These are phyloP conservation scores for Motacilla alba DNA, from an alignment of 2,113 vertebrate genomes.

Conservation along the genomic window DNA sequence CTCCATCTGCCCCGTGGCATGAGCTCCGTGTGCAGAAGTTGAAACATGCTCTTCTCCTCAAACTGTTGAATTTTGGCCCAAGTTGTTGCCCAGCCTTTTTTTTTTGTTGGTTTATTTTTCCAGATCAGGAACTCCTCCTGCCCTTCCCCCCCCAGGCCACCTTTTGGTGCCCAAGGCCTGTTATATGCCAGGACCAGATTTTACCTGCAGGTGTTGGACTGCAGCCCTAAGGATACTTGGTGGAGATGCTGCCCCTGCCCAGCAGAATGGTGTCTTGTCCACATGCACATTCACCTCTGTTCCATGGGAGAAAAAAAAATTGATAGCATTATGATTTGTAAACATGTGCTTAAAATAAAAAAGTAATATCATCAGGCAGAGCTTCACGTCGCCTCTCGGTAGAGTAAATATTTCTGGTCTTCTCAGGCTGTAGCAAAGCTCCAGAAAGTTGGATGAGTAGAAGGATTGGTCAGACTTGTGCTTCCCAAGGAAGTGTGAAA, in stretches of 20 bases:
- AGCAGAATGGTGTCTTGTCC: neutral
- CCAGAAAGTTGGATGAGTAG: neutral
- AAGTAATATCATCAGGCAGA: neutral
- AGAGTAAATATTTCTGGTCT: neutral
- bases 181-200: neutral
- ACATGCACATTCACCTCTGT: neutral
- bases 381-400: neutral
- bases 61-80: neutral
- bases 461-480: neutral
- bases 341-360: neutral
- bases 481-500: neutral
- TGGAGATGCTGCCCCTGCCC: neutral
- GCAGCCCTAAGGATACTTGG: neutral
- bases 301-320: fast-evolving
- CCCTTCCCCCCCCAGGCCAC: neutral
- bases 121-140: neutral
- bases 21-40: fast-evolving
- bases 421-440: neutral
- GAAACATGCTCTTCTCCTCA: neutral
- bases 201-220: neutral
- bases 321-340: neutral
- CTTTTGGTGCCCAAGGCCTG: neutral
- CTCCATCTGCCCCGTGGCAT: neutral
- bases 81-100: neutral
- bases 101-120: neutral